Base-by-base conservation (phyloP, 2,797 vertebrate genomes). In the Todus mexicanus region DNA sequence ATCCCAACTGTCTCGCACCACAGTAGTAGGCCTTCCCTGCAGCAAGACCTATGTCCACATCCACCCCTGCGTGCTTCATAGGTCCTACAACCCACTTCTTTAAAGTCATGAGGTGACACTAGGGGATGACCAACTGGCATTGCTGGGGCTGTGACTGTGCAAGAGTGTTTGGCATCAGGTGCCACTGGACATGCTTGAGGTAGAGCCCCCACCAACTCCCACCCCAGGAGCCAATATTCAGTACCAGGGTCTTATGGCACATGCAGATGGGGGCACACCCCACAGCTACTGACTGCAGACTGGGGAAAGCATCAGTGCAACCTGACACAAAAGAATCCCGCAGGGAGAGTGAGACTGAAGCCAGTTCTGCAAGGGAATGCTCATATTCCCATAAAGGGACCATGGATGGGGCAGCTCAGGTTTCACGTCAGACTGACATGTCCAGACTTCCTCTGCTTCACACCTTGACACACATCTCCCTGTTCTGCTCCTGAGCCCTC, bases 121-220 rank as follows among this genome's bases (percentile, higher is more conserved):
- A 12, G 15, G 7, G 25, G 13, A 11, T 84, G 59, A 33, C 56
- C 63, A 73, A 37, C 17, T 82, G 26, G 25, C 15, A 33, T 7
- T 37, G 5, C 19, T 56, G 42, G 15, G 42, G 15, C 29, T 15
- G 15, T 15, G 50, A 21, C 40, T 64, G 42, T n/a, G 54, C 33
- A 31, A 35, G 11, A n/a, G 51, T 10, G 29, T 15, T 90, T 33
- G 29, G 31, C 40, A 25, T 16, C 42, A 75, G 70, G 59, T 2
- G 2, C 26, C 26, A 29, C 10, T 12, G 38, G 45, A 12, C 12
- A 27, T 14, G n/a, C 35, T 75, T 0, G 0, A 57, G 63, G 35
- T 23, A 87, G 45, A 81, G 23, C 22, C 59, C 33, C 53, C 59
- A 11, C 29, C 35, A 26, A 7, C 3, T 77, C 20, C 22, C n/a